Evolutionary conservation across 2,113 vertebrate genomes (phyloP), one percentile per base, ranked within the genome.

Genomic region (Crotalus viridis): DNA sequence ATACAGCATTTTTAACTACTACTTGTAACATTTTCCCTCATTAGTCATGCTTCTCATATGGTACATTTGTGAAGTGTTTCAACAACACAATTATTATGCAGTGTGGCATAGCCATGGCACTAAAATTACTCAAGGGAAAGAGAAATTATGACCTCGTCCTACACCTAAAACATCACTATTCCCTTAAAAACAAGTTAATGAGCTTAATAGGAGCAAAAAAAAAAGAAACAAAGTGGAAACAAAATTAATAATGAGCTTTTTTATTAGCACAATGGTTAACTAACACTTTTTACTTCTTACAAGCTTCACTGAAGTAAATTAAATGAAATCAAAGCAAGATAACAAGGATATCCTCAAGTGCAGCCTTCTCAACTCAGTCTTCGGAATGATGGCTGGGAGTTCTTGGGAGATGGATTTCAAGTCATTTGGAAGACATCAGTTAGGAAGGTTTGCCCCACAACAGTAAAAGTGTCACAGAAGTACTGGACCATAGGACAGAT

Each of bases 121-220:
- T 55, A 92, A 0, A 0, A 74, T 0, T 3, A 28, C 74, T 10
- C 52, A 13, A 3, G 26, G 74, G 69, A 64, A 91, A 95, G 92
- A 89, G 93, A 93, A 85, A 59, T 89, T 52, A 4, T 96, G 95
- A 96, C 96, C 96, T 97, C 95, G 96, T 86, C 95, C 96, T 96
- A 94, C n/a, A 96, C 96, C 96, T 92, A 87, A 96, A 95, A 96
- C 95, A 95, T 90, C 93, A 91, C 85, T 95, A 94, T 90, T 93
- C 88, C 61, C 19, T 81, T 81, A 39, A 39, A 81, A 81, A 74
- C 9, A 81, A 39, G 69, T 43, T 81, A 81, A 81, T 81, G 74
- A 96, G 93, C 90, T 94, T 95, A 94, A 95, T 10, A 3, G 89
- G 94, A 95, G 88, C 92, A 96, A n/a, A 28, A 43, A 93, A 17